Evolutionary conservation across 2,888 invertebrate species (phyloP), one percentile per base, ranked within the genome.

Genomic region (Serripes groenlandicus): DNA sequence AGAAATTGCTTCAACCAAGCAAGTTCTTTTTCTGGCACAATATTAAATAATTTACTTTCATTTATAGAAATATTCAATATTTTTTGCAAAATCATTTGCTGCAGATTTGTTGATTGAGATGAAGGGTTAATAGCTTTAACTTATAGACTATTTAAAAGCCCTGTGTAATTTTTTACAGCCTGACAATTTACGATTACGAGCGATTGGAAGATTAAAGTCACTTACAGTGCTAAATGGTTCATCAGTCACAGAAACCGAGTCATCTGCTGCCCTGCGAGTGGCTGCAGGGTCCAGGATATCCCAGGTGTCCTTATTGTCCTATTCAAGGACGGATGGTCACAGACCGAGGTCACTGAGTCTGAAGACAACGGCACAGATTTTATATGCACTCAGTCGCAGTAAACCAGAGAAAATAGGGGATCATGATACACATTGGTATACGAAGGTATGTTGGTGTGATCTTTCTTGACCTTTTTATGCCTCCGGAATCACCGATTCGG

Each of bases 281-380:
- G 93, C 93, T 7, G 92, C 93, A n/a, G 93, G 93, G 11, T 93
- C 94, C 0, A 83, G 94, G 42, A 92, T 94, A 64, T 94, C 93
- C 34, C 93, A 93, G 90, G 87, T 93, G 73, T 93, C 92, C 0
- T 80, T 94, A 62, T 86, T 94, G 56, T 89, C 91, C 11, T 92
- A 92, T 79, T 91, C 93, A 0, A 87, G 94, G 35, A 92, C 92
- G 7, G 93, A 94, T 85, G 72, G 77, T 0, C 64, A 75, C 28
- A 86, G 87, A 49, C 94, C 94, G 26, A 78, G 93, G 21, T 91
- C 93, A 23, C 90, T 94, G 21, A 91, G 89, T 77, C 87, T 94
- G 26, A 81, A 87, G 75, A 82, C 88, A 0, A 88, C 88, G 1
- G 88, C 91, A 18, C 90, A 93, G 79, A 86, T 92, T 5, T 80